A percentile compares a stretch with the other conserved stretches of the same genome.
Evolutionary conservation across 2,888 invertebrate species (phyloP).

Genomic region (Melipona bicolor): DNA sequence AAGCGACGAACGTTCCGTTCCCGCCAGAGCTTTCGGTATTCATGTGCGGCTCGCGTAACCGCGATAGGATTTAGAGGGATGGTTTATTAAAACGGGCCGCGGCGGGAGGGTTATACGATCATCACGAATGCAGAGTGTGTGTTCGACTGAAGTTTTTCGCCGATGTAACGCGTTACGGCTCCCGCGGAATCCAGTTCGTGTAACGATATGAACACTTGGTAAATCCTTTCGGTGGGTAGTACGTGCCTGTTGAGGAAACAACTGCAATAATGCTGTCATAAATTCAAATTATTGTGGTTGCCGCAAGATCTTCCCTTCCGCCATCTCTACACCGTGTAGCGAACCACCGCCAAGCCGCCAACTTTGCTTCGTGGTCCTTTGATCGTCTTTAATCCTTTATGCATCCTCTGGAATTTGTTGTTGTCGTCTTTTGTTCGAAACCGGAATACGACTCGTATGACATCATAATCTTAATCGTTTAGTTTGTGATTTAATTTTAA

Average conservation of each 20-base stretch:
- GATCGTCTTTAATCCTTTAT: conserved; percentile 3
- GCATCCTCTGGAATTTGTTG: background rate
- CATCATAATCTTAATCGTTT: too few species aligned
- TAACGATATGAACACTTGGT: conserved; percentile 54
- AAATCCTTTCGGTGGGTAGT: conserved; percentile 52
- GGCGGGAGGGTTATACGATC: conserved; percentile 8
- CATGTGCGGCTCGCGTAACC: background rate
- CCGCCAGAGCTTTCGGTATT: conserved; percentile 15
- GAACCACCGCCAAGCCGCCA: background rate
- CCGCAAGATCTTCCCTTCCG: conserved; percentile 43
- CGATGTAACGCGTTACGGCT: conserved; percentile 20
- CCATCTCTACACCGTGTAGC: conserved; percentile 27
- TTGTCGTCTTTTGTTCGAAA: background rate
- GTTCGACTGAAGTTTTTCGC: conserved; percentile 34
- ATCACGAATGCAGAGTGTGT: conserved; percentile 30
- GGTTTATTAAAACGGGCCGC: conserved; percentile 37
- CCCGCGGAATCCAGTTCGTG: conserved; percentile 16
- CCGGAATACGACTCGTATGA: background rate
- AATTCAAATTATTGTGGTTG: conserved; percentile 61
- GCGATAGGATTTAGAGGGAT: conserved; percentile 14
- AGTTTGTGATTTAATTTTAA: too few species aligned
- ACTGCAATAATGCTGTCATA: conserved; percentile 60
- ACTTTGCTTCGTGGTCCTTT: background rate
- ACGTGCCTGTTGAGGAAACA: conserved; percentile 57
- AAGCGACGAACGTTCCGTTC: background rate